phyloP scores from a whole-genome alignment of 2,888 invertebrate species.

The Drosophila macrospina region DNA sequence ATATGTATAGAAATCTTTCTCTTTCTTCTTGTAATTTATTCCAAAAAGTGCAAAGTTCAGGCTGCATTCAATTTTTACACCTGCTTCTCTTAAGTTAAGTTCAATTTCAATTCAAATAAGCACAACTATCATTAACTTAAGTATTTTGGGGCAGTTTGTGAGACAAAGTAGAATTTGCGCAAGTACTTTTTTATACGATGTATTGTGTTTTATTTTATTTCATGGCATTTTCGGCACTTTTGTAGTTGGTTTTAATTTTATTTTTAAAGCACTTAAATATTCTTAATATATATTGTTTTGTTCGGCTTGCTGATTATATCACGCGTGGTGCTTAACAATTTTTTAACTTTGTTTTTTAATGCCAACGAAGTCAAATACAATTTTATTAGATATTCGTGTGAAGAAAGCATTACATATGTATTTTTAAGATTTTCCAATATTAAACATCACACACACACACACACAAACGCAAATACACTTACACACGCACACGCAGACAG shows the following conservation, averaged over 20 bases:
- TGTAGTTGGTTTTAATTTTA: slow-evolving; percentile 58
- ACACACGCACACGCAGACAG: slow-evolving; percentile 31
- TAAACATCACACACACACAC: slow-evolving; percentile 37
- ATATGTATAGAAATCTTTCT: slow-evolving; percentile 4
- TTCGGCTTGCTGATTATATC: slow-evolving; percentile 67
- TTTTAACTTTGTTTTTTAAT: slow-evolving; percentile 35
- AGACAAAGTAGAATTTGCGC: slow-evolving; percentile 27
- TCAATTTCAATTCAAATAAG: neutral
- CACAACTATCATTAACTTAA: slow-evolving; percentile 17
- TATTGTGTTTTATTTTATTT: slow-evolving; percentile 22
- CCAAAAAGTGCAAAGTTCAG: slow-evolving; percentile 60
- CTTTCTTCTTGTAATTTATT: slow-evolving; percentile 19
- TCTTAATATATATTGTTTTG: slow-evolving; percentile 31
- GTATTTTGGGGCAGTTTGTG: slow-evolving; percentile 12
- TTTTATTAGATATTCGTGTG: slow-evolving; percentile 11
- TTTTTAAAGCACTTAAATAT: slow-evolving; percentile 64
- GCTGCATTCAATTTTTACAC: slow-evolving; percentile 40
- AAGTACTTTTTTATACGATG: slow-evolving; percentile 17
- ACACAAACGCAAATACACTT: slow-evolving; percentile 25
- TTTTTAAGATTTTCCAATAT: slow-evolving; percentile 36
- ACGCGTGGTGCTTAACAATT: slow-evolving; percentile 58
- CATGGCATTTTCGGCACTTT: slow-evolving; percentile 54
- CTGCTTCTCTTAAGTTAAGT: slow-evolving; percentile 21
- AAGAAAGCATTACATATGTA: slow-evolving; percentile 40
- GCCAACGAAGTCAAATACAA: neutral